These are phyloP conservation scores for Apis dorsata DNA, from an alignment of 1,140 invertebrate genomes.

Conservation along the genomic window DNA sequence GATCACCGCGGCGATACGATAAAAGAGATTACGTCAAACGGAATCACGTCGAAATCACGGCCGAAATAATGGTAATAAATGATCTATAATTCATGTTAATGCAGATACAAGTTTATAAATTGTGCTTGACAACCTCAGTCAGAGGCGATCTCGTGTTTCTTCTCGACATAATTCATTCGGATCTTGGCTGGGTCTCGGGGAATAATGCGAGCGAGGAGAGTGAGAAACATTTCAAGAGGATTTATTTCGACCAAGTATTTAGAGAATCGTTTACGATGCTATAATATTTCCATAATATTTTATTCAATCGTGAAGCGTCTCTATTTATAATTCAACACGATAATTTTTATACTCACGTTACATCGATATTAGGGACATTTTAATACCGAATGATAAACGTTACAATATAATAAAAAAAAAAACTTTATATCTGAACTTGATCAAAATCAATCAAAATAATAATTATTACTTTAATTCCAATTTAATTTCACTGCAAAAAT, in stretches of 20 bases:
- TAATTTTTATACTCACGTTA: too few species aligned
- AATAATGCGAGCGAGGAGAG: not conserved
- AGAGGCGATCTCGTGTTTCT: conserved; percentile 25
- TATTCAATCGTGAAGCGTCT: not conserved
- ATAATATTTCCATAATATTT: not conserved
- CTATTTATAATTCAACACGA: not conserved
- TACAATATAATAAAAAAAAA: too few species aligned
- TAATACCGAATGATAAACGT: too few species aligned
- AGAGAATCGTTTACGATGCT: not conserved
- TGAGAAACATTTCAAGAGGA: not conserved
- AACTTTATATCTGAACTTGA: too few species aligned
- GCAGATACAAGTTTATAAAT: conserved; percentile 41
- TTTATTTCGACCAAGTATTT: conserved; percentile 16
- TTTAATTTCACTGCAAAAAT: too few species aligned
- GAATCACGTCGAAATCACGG: conserved; percentile 37
- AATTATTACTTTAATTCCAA: too few species aligned
- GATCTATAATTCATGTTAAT: conserved; percentile 59
- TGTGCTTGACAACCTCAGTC: conserved; percentile 32
- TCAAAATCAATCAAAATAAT: too few species aligned
- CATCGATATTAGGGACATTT: too few species aligned
- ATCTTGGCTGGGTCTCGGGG: not conserved
- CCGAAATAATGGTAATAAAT: conserved; percentile 65
- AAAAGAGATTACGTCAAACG: conserved; percentile 44
- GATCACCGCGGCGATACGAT: conserved; percentile 24
- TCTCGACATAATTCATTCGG: conserved; percentile 17